These are phyloP conservation scores for Nannobrachium achirus DNA, from an alignment of 2,113 vertebrate genomes.

Conservation along the genomic window DNA sequence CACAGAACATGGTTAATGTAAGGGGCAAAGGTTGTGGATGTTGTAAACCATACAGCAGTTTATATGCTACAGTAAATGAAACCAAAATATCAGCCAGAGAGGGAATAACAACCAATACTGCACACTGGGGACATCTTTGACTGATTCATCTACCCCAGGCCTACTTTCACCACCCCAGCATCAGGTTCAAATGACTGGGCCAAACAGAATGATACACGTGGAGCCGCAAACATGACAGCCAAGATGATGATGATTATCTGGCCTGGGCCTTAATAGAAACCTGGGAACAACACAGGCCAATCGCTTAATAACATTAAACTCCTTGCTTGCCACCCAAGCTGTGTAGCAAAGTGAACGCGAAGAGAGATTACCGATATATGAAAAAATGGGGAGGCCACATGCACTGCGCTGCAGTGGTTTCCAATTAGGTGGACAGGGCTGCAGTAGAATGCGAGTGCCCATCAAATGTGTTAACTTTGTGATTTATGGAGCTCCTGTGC, in stretches of 20 bases:
- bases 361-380: slow-evolving; percentile 19
- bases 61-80: neutral
- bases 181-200: slow-evolving; percentile 24
- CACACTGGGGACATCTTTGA: neutral
- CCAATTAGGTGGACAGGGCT: slow-evolving; percentile 21
- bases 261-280: neutral
- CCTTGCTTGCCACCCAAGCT: neutral
- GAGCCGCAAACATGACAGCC: slow-evolving; percentile 9
- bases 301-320: slow-evolving; percentile 39
- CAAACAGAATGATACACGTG: slow-evolving; percentile 1
- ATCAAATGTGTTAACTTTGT: slow-evolving; percentile 67
- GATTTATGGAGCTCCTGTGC: slow-evolving; percentile 76
- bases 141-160: slow-evolving; percentile 7
- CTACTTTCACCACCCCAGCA: slow-evolving; percentile 5
- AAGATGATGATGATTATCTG: slow-evolving; percentile 32
- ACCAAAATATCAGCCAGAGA: neutral
- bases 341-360: slow-evolving; percentile 4
- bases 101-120: neutral
- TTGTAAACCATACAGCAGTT: neutral
- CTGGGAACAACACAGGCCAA: neutral
- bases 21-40: neutral
- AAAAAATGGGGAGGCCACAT: slow-evolving; percentile 25
- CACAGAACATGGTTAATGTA: neutral
- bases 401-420: slow-evolving; percentile 36
- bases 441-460: slow-evolving; percentile 52